A percentile compares a stretch with the other conserved stretches of the same genome.
phyloP scores from a whole-genome alignment of 2,113 vertebrate species.

The Nerophis lumbriciformis region DNA sequence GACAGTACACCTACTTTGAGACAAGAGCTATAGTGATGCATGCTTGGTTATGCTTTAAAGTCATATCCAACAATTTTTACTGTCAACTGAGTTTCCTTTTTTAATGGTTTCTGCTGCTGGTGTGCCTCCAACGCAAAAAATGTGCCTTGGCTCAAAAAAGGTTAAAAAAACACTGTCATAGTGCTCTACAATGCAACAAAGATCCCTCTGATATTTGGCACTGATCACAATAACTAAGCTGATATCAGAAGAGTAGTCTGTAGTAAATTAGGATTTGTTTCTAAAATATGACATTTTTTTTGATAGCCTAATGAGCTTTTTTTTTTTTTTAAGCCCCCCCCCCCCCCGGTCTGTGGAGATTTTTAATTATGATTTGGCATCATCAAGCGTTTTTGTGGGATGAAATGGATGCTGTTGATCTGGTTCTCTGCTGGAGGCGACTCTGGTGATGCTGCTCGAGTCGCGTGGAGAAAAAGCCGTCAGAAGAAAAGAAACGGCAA shows the following conservation, averaged over 20 bases:
- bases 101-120: no score
- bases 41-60: no score
- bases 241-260: no score
- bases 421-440: constrained; percentile 51
- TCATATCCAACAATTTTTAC: no score
- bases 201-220: constrained; percentile 17
- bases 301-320: not conserved
- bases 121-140: no score
- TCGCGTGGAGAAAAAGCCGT: no score
- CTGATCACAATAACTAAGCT: constrained; percentile 25
- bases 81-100: no score
- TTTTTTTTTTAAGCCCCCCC: constrained; percentile 40
- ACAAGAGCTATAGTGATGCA: no score
- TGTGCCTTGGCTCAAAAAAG: no score
- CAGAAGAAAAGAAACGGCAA: no score
- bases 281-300: constrained; percentile 8
- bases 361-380: constrained; percentile 71
- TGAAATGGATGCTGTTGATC: constrained; percentile 63
- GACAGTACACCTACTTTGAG: no score
- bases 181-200: constrained; percentile 14
- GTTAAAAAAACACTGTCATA: not conserved
- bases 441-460: no score
- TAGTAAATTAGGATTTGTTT: constrained; percentile 19
- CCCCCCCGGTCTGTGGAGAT: constrained; percentile 57
- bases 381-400: constrained; percentile 42